These are phyloP conservation scores for Drosophila tropicalis DNA, from an alignment of 1,140 invertebrate genomes.

Conservation along the genomic window DNA sequence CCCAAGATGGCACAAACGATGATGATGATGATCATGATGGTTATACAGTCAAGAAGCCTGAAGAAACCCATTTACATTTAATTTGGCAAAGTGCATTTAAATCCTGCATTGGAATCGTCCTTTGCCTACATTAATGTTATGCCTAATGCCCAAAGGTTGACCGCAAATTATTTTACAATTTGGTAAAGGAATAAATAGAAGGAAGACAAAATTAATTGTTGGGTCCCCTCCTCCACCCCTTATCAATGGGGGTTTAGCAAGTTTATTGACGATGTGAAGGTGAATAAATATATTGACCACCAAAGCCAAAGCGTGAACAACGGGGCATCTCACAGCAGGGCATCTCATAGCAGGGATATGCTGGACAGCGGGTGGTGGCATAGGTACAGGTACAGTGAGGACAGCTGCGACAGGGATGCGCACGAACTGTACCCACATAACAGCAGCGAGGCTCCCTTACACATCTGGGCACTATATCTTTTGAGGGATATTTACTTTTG, in stretches of 20 bases:
- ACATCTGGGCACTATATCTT: background rate
- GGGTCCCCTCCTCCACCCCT: background rate
- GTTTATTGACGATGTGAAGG: background rate
- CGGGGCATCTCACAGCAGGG: background rate
- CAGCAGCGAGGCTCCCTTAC: background rate
- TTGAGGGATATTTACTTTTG: background rate
- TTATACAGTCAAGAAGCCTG: background rate
- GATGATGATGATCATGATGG: too few relatives aligned
- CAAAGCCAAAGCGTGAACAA: background rate
- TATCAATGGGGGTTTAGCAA: background rate
- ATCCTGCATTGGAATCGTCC: background rate
- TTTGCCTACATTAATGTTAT: slow-evolving; percentile 3
- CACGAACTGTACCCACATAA: background rate
- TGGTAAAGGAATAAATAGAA: background rate
- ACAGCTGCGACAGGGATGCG: background rate
- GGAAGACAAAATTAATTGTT: slow-evolving; percentile 7
- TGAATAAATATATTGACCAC: slow-evolving; percentile 4
- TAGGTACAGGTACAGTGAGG: background rate
- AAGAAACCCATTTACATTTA: slow-evolving; percentile 10
- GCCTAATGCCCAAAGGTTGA: background rate
- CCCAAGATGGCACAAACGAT: background rate
- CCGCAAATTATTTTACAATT: slow-evolving; percentile 8
- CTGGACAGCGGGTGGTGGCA: background rate
- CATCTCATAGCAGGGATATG: background rate
- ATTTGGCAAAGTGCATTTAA: slow-evolving; percentile 16